A percentile compares a stretch with the other conserved stretches of the same genome.
phyloP scores from a whole-genome alignment of 2,888 invertebrate species.

The Formica aserva region DNA sequence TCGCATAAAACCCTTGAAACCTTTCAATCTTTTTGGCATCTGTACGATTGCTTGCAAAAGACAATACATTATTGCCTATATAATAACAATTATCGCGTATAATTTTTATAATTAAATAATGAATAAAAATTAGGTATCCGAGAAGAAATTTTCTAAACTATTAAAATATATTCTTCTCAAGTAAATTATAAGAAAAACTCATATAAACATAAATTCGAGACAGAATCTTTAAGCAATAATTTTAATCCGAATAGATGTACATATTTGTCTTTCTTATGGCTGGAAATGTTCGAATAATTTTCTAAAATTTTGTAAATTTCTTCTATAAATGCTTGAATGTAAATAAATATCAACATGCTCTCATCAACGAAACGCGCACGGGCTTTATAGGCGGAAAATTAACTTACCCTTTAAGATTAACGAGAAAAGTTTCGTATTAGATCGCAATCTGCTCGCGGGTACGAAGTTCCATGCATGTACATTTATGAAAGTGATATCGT shows the following conservation, averaged over 20 bases:
- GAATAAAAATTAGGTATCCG: neutral
- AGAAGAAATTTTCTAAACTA: neutral
- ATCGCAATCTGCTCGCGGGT: constrained; percentile 40
- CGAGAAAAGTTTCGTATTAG: constrained; percentile 54
- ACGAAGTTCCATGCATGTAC: constrained; percentile 57
- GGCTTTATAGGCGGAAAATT: constrained; percentile 39
- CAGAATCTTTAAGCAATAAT: neutral
- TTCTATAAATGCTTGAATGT: neutral
- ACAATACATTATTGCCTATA: neutral
- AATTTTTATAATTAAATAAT: neutral
- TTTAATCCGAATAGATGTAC: neutral
- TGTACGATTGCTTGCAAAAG: neutral
- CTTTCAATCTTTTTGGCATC: constrained; percentile 34
- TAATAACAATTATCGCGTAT: neutral
- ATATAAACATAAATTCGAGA: neutral
- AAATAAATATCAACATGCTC: constrained; percentile 31
- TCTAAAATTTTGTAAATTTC: neutral
- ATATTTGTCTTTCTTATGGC: neutral
- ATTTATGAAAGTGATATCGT: constrained; percentile 58
- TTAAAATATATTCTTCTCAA: neutral
- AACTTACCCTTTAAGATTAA: constrained; percentile 56
- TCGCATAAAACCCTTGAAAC: constrained; percentile 15
- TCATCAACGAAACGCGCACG: constrained; percentile 20
- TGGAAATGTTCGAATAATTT: neutral
- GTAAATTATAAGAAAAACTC: neutral